A percentile compares a stretch with the other conserved stretches of the same genome.
These are phyloP conservation scores for Accipiter virgatus DNA, from an alignment of 2,113 vertebrate genomes.

Conservation along the genomic window DNA sequence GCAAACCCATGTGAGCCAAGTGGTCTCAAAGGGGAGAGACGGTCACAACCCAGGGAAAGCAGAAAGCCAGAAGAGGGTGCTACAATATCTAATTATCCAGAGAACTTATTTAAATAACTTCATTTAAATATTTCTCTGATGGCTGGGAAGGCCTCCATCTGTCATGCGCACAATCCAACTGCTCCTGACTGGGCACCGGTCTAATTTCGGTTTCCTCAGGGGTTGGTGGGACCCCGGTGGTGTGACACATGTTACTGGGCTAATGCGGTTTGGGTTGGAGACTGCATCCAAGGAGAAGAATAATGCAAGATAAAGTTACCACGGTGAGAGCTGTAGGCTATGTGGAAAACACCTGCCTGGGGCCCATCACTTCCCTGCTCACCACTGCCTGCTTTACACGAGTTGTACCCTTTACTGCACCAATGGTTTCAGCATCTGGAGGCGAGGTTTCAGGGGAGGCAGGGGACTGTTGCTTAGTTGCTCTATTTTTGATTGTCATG, in stretches of 20 bases:
- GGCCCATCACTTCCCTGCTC: background rate
- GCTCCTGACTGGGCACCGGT: fast-evolving
- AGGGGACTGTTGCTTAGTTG: background rate
- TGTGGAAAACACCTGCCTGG: background rate
- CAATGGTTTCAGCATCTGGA: background rate
- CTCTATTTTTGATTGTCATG: background rate
- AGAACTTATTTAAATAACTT: conserved; percentile 11
- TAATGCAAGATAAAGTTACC: background rate
- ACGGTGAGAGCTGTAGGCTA: background rate
- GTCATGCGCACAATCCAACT: background rate
- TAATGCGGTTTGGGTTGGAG: background rate
- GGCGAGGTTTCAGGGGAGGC: background rate
- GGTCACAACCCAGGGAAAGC: background rate
- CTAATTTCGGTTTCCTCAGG: fast-evolving
- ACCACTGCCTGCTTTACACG: fast-evolving
- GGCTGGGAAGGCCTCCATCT: background rate
- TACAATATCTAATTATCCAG: conserved; percentile 35
- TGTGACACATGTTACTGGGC: background rate
- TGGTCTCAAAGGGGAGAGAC: background rate
- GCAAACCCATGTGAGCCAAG: background rate
- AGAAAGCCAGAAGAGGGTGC: conserved; percentile 63
- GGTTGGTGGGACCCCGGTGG: fast-evolving
- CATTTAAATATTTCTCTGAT: background rate
- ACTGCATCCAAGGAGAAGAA: background rate
- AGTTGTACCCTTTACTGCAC: background rate